A percentile compares a stretch with the other conserved stretches of the same genome.
These are phyloP conservation scores for Paramisgurnus dabryanus DNA, from an alignment of 2,113 vertebrate genomes.

Conservation along the genomic window DNA sequence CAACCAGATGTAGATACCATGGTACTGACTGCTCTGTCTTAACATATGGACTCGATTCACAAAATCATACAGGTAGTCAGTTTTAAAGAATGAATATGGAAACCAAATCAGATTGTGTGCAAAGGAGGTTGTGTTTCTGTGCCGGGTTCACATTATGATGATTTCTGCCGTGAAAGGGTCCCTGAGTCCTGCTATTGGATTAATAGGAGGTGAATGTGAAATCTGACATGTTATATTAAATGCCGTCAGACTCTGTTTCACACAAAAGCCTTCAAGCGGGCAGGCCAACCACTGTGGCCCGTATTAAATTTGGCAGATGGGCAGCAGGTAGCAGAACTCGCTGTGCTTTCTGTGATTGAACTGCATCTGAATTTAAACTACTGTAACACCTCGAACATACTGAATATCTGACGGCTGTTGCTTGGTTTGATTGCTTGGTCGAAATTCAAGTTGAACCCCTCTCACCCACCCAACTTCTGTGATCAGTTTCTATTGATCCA, in stretches of 20 bases:
- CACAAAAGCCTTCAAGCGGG: background rate
- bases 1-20: no score
- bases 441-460: no score
- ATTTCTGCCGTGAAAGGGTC: background rate
- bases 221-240: slow-evolving; percentile 14
- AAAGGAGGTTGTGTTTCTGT: background rate
- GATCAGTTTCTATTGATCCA: no score
- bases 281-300: background rate
- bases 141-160: slow-evolving; percentile 3
- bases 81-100: background rate
- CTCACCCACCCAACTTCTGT: no score
- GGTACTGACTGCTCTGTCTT: no score
- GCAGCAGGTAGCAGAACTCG: slow-evolving; percentile 27
- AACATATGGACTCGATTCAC: no score
- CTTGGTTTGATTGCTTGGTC: no score
- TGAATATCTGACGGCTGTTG: background rate
- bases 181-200: background rate
- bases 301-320: background rate
- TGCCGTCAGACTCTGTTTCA: background rate
- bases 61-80: no score
- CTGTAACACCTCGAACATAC: background rate
- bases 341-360: background rate
- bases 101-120: background rate
- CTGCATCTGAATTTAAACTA: slow-evolving; percentile 16
- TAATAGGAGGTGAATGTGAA: slow-evolving; percentile 15